phyloP scores from a whole-genome alignment of 2,888 invertebrate species.

The Clusia tigrina region DNA sequence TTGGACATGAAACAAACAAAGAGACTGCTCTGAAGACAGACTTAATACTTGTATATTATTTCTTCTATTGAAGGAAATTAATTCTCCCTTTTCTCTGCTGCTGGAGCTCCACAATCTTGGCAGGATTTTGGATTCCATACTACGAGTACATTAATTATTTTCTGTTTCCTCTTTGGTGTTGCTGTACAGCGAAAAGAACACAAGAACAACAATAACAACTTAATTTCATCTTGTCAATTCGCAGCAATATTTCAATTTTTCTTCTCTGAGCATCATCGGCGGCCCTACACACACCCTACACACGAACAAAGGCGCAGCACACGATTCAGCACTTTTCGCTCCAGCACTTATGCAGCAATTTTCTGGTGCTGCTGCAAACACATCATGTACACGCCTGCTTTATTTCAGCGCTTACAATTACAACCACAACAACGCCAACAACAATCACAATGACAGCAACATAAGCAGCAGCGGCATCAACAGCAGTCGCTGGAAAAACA shows the following conservation, averaged over 20 bases:
- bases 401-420: too few relatives aligned
- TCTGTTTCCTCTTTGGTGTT: too few relatives aligned
- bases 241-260: slow-evolving; percentile 20
- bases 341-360: slow-evolving; percentile 12
- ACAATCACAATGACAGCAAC: slow-evolving; percentile 10
- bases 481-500: slow-evolving; percentile 5
- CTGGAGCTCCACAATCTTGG: too few relatives aligned
- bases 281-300: background rate
- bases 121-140: too few relatives aligned
- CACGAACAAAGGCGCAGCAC: background rate
- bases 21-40: too few relatives aligned
- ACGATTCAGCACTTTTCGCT: background rate
- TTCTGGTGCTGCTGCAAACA: slow-evolving; percentile 44
- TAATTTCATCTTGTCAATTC: slow-evolving; percentile 18
- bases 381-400: too few relatives aligned
- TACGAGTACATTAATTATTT: too few relatives aligned
- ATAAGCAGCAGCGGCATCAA: slow-evolving; percentile 13
- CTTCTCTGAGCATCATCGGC: slow-evolving; percentile 5
- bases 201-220: background rate
- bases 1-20: too few relatives aligned
- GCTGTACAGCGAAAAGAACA: background rate
- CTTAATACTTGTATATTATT: background rate
- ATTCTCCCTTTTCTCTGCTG: too few relatives aligned
- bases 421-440: too few relatives aligned
- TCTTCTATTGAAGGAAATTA: slow-evolving; percentile 2